phyloP scores from a whole-genome alignment of 2,797 vertebrate species.

The Heteromormyrus szaboi region DNA sequence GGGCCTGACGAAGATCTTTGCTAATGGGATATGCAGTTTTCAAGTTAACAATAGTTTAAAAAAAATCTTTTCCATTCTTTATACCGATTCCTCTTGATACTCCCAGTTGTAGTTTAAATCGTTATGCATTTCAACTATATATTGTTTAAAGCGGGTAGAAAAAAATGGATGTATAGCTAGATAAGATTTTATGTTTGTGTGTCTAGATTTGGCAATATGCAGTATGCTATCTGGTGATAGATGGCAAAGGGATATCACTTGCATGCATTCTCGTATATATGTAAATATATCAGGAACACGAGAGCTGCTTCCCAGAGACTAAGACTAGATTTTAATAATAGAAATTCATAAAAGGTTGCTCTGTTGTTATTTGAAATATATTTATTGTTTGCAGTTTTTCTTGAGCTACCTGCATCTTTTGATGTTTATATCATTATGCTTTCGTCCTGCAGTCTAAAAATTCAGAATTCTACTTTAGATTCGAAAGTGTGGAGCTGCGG shows the following conservation, averaged over 20 bases:
- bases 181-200: not conserved
- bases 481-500: not conserved
- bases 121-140: not conserved
- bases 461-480: not conserved
- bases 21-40: conserved; percentile 31
- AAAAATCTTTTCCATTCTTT: not conserved
- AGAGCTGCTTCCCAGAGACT: not conserved
- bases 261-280: not conserved
- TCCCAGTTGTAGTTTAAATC: not conserved
- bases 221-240: not conserved
- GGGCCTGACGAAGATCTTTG: not conserved
- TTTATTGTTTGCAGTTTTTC: not conserved
- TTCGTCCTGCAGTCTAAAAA: not conserved
- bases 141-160: not conserved
- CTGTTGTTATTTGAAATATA: not conserved
- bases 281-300: not conserved
- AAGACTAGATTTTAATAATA: not conserved
- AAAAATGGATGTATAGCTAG: not conserved
- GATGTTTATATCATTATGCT: not conserved
- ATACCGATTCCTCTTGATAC: not conserved
- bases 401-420: not conserved
- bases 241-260: not conserved
- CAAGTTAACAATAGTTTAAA: not conserved
- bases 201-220: not conserved
- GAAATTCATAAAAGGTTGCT: not conserved